These are phyloP conservation scores for Ianthella basta DNA, from an alignment of 37 sponge, comb jelly and placozoan species.

Conservation along the genomic window DNA sequence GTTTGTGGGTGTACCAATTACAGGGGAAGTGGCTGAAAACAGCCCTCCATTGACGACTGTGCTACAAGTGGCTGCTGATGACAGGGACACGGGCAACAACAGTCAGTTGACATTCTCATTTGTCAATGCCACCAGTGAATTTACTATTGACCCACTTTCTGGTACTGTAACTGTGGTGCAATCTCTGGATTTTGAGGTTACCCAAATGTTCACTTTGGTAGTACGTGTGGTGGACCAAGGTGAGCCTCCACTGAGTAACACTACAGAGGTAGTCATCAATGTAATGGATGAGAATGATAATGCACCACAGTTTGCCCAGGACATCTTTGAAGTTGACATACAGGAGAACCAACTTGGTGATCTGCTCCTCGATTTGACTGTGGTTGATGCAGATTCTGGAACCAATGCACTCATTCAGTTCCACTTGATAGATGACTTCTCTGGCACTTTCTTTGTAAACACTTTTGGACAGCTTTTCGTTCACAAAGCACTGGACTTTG, in stretches of 20 bases:
- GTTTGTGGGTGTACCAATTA: neutral
- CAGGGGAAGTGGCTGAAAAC: neutral
- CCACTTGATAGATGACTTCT: neutral
- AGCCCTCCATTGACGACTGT: neutral
- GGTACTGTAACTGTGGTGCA: slow-evolving; percentile 13
- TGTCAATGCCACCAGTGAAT: neutral
- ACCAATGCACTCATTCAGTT: neutral
- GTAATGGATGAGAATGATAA: slow-evolving; percentile 68
- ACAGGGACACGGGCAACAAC: slow-evolving; percentile 27
- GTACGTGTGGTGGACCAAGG: slow-evolving; percentile 24
- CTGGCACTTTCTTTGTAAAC: slow-evolving; percentile 31
- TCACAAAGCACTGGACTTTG: slow-evolving; percentile 66
- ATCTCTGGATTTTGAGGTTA: slow-evolving; percentile 24
- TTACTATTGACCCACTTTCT: slow-evolving; percentile 24
- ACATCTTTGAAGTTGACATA: neutral
- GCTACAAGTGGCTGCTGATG: neutral
- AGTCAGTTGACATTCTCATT: slow-evolving; percentile 3
- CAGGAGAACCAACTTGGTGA: neutral
- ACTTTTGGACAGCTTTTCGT: slow-evolving; percentile 37
- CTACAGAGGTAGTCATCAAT: slow-evolving; percentile 13
- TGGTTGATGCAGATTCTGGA: neutral
- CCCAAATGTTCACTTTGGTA: neutral
- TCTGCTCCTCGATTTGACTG: neutral
- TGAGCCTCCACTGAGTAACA: slow-evolving; percentile 2
- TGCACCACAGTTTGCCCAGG: slow-evolving; percentile 43